Base-by-base conservation (phyloP, 2,797 vertebrate genomes). In the Heterohyrax brucei region DNA sequence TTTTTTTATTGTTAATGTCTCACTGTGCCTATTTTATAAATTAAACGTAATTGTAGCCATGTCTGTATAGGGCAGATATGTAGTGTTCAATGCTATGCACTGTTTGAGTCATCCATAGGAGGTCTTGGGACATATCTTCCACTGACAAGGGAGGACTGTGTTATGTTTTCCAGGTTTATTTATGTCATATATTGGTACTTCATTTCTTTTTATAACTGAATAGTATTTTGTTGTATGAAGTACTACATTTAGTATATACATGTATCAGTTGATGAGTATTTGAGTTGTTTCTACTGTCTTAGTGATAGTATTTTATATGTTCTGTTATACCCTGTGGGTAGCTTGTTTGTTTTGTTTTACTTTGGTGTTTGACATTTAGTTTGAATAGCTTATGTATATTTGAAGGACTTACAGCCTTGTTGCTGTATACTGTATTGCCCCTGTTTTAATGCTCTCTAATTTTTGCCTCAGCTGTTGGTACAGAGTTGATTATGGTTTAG, bases 141-240 rank as follows among this genome's bases (percentile, higher is more conserved):
- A 56, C 12, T 4, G 53, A 56, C 18, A 56, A 56, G 12, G 13
- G 53, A 16, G 53, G 53, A 56, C 53, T 14, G 18, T 61, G 3
- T 93, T 72, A 24, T 30, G 3, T 92, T 97, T 95, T 94, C 81
- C 90, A 75, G 28, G 16, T 91, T 94, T 19, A 4, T 81, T 97
- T 81, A 56, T 92, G 48, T 33, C 16, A 22, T 18, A 0, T 39
- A 33, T 59, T 30, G 44, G 56, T 80, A 86, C 5, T 89, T 59
- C 7, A 39, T 89, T 94, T 5, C 53, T 96, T 94, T 93, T 87
- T 78, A 78, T 89, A 64, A 26, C 62, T 61, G 28, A 93, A 24
- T 94, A 56, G 79, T 68, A 87, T 28, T 89, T 90, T 5, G 30
- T 72, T 80, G 48, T 84, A 18, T 91, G 24, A 30, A 53, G 66